Base-by-base conservation (phyloP, 2,797 vertebrate species). In the Hoplostethus atlanticus region DNA sequence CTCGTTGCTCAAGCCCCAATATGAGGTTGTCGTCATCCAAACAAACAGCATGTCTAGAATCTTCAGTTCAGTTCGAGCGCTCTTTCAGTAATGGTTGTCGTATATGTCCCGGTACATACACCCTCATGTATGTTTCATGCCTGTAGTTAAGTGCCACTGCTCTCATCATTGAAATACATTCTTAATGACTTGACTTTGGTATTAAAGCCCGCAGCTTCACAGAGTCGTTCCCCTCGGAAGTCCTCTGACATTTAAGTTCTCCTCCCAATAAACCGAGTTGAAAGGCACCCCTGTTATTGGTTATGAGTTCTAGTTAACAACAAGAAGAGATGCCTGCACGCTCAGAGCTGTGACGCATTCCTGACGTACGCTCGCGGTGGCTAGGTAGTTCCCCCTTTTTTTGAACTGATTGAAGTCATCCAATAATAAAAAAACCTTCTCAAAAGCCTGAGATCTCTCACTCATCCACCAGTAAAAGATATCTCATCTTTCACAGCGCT, bases 401-500 rank as follows among this genome's bases (percentile, higher is more conserved):
- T 53, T 46, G 6, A 5, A 47, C 46, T 17, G 58, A 31, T 6
- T 53, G 6, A 46, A 56, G 52, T 61, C 9, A 15, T 31, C 17
- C 30, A 54, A 50, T 53, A 54, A 64, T 42, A 61, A 63, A 44
- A 51, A 50, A 28, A 28, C 28, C 28, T 28, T 16, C 34, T 64
- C 12, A 30, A 66, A 68, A 53, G 34, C 12, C 4, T 42, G 5
- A 52, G 47, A 62, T 25, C 10, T 61, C 31, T 67, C 47, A 25
- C 17, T 64, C 21, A 28, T 40, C 38, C 15, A 40, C 30, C 47
- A 13, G 17, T 16, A 31, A 5, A 63, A 25, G 7, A 63, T 42
- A 50, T 48, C 5, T 55, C 34, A 30, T 28, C 55, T 60, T 57
- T 73, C 56, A 15, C 53, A 60, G 17, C 57, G 44, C 30, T 36